Base-by-base conservation (phyloP, 2,888 invertebrate species). In the Graphium colonna region DNA sequence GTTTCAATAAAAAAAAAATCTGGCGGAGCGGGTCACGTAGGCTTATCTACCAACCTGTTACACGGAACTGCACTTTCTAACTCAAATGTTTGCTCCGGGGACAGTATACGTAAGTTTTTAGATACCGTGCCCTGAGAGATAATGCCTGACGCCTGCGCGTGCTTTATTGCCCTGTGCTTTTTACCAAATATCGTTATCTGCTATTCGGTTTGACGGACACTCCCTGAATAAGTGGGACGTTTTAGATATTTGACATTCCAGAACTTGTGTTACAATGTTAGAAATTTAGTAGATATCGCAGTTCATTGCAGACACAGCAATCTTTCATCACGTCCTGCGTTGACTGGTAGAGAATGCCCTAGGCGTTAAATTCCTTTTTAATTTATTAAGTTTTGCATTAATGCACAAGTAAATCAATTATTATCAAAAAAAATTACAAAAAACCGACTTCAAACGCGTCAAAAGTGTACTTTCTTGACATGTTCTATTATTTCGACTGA, bases 31-130 rank as follows among this genome's bases (percentile, higher is more conserved):
- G 79, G 67, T 67, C 76, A 71, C 74, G 78, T 73, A 71, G 67
- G 73, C 65, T 68, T 84, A 86, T 86, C 82, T 82, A 60, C 71
- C 69, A 65, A 79, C 82, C 77, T 73, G 76, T 77, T 83, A 88
- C 89, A 88, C 79, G 85, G 77, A 84, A 86, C 82, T 80, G 82
- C 87, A 89, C 89, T 89, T 88, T 89, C 88, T 87, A 87, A 80
- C 70, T 79, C 77, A 87, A 88, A 89, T 87, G 78, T 89, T 89
- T 82, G 75, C 68, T 75, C 73, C 79, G 80, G 82, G 84, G 12
- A 9, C 71, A 71, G 69, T 57, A 56, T 57, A 72, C 73, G 71
- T 74, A 77, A 75, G 70, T 77, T 75, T 69, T 73, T 73, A 88
- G 88, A 88, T 88, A 88, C 87, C 72, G 69, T 82, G 82, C 79